Evolutionary conservation across 1,140 invertebrate genomes (phyloP), one percentile per base, ranked within the genome.

Genomic region (Drosophila ironensis): DNA sequence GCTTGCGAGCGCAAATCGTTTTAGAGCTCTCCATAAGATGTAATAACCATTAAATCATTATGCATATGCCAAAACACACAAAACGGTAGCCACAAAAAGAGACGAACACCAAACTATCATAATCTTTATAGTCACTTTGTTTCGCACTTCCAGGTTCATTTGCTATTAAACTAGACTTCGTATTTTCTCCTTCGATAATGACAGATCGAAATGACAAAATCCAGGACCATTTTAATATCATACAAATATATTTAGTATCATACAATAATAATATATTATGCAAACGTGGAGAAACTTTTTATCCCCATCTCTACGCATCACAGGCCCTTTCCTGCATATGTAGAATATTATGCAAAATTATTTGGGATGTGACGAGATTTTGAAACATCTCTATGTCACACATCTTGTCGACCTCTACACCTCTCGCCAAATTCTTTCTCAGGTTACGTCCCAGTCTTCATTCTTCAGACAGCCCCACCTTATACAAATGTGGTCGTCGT

Each of bases 341-440:
- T 8, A 16, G 12, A 57, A 76, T 87, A 81, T 86, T 74, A 68
- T 66, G 70, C 44, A 73, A 82, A 87, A 87, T 81, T 69, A 73
- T 76, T 87, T 87, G 82, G 72, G 72, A 87, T 70, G 82, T 76
- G 81, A 75, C 82, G 67, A 86, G 71, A 86, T 64, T 84, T 75
- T 84, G 74, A 86, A 70, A 84, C 69, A 67, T 57, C 41, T 42
- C 40, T 44, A 41, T 78, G 70, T 77, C 44, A 38, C 73, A 72
- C 69, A 78, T 72, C 61, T 77, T 77, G 61, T 77, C 45, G 66
- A n/a, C n/a, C n/a, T n/a, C 41, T 46, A 54, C 64, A 69, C 52
- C 60, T 81, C 68, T 75, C 47, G 60, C 54, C 71, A 71, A 75
- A 74, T 64, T 71, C 48, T 73, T 64, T 48, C 69, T 77, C 25